Evolutionary conservation across 2,888 invertebrate species (phyloP).

Genomic region (Anticlea derivata): DNA sequence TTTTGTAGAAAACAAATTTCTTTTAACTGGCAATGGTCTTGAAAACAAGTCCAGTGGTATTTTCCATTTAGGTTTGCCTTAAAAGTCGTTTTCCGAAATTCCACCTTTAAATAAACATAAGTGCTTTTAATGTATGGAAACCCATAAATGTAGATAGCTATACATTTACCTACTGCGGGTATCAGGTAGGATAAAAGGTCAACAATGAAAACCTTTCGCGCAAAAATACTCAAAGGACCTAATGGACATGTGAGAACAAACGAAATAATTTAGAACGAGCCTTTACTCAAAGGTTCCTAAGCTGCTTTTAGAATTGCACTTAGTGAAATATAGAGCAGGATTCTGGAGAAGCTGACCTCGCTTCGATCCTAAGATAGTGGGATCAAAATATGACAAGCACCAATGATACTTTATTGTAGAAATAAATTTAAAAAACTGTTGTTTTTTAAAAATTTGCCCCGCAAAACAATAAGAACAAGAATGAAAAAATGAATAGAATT

Average conservation of each 20-base stretch:
- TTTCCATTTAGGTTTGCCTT: background rate
- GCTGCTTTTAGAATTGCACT: conserved; percentile 13
- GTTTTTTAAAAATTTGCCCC: too few species aligned
- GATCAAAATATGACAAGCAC: too few species aligned
- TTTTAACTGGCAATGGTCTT: background rate
- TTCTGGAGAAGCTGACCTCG: background rate
- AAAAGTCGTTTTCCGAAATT: background rate
- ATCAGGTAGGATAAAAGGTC: conserved; percentile 16
- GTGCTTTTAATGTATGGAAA: conserved; percentile 6
- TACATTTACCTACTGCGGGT: background rate
- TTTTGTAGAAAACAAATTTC: too few species aligned
- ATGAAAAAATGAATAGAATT: too few species aligned
- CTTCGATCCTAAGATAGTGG: background rate
- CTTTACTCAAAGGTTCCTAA: conserved; percentile 22
- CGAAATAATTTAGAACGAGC: conserved; percentile 31
- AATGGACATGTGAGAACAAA: conserved; percentile 30
- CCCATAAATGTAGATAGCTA: conserved; percentile 6
- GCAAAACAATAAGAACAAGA: too few species aligned
- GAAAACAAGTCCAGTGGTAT: background rate
- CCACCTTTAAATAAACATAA: background rate
- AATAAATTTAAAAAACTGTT: too few species aligned
- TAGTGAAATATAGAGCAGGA: background rate
- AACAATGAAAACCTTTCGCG: conserved; percentile 23
- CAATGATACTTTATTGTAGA: too few species aligned
- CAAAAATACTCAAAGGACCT: conserved; percentile 33